phyloP scores from a whole-genome alignment of 2,797 vertebrate genomes.

The Pseudopleuronectes americanus region DNA sequence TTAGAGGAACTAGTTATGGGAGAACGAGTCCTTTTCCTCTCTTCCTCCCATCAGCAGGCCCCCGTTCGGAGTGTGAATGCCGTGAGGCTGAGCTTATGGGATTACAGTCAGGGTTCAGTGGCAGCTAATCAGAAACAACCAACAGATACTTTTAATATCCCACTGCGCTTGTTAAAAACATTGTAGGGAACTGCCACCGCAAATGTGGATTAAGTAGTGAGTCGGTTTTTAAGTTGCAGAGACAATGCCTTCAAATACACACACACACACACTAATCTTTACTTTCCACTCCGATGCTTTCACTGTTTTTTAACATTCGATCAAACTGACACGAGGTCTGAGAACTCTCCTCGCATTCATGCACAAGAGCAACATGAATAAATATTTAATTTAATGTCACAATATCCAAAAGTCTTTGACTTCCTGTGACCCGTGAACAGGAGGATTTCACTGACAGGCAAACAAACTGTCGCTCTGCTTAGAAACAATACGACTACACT shows the following conservation, averaged over 20 bases:
- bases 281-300: slow-evolving; percentile 25
- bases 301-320: slow-evolving; percentile 30
- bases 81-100: slow-evolving; percentile 67
- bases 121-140: slow-evolving; percentile 77
- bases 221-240: slow-evolving; percentile 39
- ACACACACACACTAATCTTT: neutral
- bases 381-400: slow-evolving; percentile 43
- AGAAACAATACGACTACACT: slow-evolving; percentile 37
- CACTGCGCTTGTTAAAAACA: slow-evolving; percentile 67
- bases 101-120: slow-evolving; percentile 77
- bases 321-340: slow-evolving; percentile 42
- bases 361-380: slow-evolving; percentile 23
- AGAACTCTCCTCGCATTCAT: slow-evolving; percentile 13
- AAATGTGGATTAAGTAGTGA: slow-evolving; percentile 66
- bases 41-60: slow-evolving; percentile 52
- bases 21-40: slow-evolving; percentile 53
- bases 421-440: slow-evolving; percentile 37
- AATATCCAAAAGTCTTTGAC: slow-evolving; percentile 23
- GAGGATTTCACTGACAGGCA: slow-evolving; percentile 32
- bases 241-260: slow-evolving; percentile 57
- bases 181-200: slow-evolving; percentile 65
- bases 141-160: slow-evolving; percentile 75
- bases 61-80: slow-evolving; percentile 53
- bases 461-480: slow-evolving; percentile 44
- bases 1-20: slow-evolving; percentile 63